Evolutionary conservation across 2,888 invertebrate species (phyloP), one percentile per base, ranked within the genome.

Genomic region (Athalia cordata): DNA sequence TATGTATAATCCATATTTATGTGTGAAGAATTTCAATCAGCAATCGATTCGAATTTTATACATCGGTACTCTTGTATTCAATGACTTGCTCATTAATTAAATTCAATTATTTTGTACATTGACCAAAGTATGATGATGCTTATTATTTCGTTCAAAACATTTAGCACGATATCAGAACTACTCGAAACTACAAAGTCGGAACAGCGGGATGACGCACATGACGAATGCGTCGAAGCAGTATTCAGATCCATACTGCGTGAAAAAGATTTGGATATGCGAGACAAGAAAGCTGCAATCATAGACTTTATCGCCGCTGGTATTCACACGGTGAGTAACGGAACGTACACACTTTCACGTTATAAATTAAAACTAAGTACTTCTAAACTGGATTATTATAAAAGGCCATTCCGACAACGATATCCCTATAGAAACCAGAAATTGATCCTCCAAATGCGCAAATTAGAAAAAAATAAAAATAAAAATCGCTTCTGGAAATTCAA

Each of bases 241-340:
- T 96, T 96, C 86, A 92, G 94, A 78, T 95, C 94, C 78, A 95
- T 97, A 79, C 90, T 97, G 66, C 92, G 93, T 61, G 94, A 95
- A 66, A 93, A 94, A 49, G 93, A 93, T 79, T 91, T 96, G 65
- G 96, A 96, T 85, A 93, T 94, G 85, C 91, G 94, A 72, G 97
- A 97, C 86, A 96, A 96, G 89, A 96, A 95, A 86, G 95, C 96
- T 0, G 96, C 95, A 0, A 94, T 96, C 76, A 95, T 97, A 65
- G 97, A 97, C 90, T 96, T 97, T 85, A 95, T 97, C 84, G 95
- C 96, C 6, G 96, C 96, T 55, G 96, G 96, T 67, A 96, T 97
- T 86, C 96, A 96, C 89, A 96, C 97, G 87, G 95, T 96, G 89
- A 91, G 90, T 83, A n/a, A 4, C 7, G 11, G 11, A 7, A 5